Evolutionary conservation across 2,797 vertebrate species (phyloP), one percentile per base, ranked within the genome.

Genomic region (Podarcis siculus): DNA sequence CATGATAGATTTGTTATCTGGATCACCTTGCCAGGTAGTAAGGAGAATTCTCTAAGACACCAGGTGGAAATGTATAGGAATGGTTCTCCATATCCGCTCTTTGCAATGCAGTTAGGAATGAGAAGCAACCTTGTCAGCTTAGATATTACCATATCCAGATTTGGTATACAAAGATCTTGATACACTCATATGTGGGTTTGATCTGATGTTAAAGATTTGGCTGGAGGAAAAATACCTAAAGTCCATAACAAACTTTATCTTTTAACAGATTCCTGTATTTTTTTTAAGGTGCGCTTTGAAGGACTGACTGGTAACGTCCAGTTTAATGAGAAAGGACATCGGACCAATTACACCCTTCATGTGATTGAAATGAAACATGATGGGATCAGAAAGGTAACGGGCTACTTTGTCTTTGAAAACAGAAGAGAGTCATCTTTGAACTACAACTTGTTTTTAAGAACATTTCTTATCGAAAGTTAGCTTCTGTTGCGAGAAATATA

Each of bases 261-360:
- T 61, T 85, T 91, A 72, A 7, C 45, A 87, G 86, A 32, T 86
- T 77, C 88, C 94, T n/a, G 27, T 35, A 89, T 0, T 89, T 75
- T 91, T 67, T 92, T 82, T 88, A 94, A 99, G 99, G 99, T 99
- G 61, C 98, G 90, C 17, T 98, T 99, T 89, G 98, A 99, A 90
- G 99, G 99, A 83, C 88, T 99, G 89, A 99, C 99, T 0, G 98
- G 99, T 94, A 99, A 99, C 0, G 99, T 99, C 93, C 99, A 99
- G 94, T 99, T 99, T 92, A 99, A 99, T 0, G 99, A 99, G 96
- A 99, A 99, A 95, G 99, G 99, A 30, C 97, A 98, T 67, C 97
- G 99, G 92, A 99, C 98, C 84, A 99, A 99, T 97, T 99, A 98
- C 93, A 99, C 98, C 1, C 98, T 99, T 35, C 98, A 98, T 0